Evolutionary conservation across 2,888 invertebrate genomes (phyloP).

Genomic region (Urechis unicinctus): DNA sequence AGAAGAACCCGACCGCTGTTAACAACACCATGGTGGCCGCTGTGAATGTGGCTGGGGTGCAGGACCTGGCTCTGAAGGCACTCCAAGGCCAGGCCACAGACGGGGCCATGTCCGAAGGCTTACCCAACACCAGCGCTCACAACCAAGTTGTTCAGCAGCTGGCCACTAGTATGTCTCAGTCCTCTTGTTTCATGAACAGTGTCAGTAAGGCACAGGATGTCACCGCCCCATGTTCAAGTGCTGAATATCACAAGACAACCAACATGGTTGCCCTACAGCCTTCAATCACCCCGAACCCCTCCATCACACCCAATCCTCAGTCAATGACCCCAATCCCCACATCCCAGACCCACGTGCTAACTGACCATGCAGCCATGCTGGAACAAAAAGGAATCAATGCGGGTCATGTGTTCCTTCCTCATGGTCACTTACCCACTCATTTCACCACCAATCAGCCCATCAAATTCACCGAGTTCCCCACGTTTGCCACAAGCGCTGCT

Average conservation of each 20-base stretch:
- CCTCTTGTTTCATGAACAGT: not conserved
- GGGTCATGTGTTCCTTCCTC: not conserved
- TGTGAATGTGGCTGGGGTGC: not conserved
- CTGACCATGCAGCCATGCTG: too few relatives aligned
- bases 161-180: not conserved
- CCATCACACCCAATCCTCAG: not conserved
- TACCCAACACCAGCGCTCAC: not conserved
- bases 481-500: not conserved
- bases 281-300: not conserved
- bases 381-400: not conserved
- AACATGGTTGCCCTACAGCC: not conserved
- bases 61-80: not conserved
- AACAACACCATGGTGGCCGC: not conserved
- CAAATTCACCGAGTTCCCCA: not conserved
- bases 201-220: not conserved
- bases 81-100: not conserved
- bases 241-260: too few relatives aligned
- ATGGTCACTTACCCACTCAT: not conserved
- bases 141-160: not conserved
- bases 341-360: too few relatives aligned
- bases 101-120: not conserved
- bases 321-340: not conserved
- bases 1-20: not conserved
- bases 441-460: not conserved
- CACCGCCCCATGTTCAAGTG: too few relatives aligned